Percentiles rank a stretch among this genome's conserved stretches.
Evolutionary conservation across 2,888 invertebrate genomes (phyloP).

Genomic region (Cosmopolites sordidus): DNA sequence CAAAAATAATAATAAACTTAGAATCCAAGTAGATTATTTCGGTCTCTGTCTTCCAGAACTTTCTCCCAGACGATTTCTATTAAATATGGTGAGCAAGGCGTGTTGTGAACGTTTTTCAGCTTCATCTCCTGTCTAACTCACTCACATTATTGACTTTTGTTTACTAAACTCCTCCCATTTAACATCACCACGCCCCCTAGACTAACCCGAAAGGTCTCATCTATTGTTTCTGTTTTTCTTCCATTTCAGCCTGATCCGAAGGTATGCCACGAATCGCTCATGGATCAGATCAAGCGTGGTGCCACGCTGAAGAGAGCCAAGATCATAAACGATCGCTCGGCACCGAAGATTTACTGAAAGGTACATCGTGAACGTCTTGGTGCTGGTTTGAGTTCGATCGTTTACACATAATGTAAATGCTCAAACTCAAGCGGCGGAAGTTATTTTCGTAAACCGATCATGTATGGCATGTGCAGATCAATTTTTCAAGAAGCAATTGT

Average conservation of each 20-base stretch:
- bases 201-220: too few relatives aligned
- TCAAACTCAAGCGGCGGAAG: too few relatives aligned
- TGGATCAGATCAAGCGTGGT: constrained; percentile 90
- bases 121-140: background rate
- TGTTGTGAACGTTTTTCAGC: background rate
- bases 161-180: too few relatives aligned
- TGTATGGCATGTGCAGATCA: background rate
- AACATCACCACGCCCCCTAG: too few relatives aligned
- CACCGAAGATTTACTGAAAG: constrained; percentile 69
- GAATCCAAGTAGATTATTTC: too few relatives aligned
- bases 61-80: constrained; percentile 12
- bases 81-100: constrained; percentile 10
- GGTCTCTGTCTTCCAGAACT: constrained; percentile 16
- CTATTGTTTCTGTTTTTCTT: constrained; percentile 28
- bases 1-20: too few relatives aligned
- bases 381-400: background rate
- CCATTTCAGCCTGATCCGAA: constrained; percentile 66
- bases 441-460: background rate
- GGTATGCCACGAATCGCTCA: constrained; percentile 79
- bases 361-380: background rate
- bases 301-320: constrained; percentile 76
- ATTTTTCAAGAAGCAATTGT: background rate
- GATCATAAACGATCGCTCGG: constrained; percentile 77
- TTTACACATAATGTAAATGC: background rate
- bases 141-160: too few relatives aligned